Base-by-base conservation (phyloP, 2,797 vertebrate genomes). In the Tapera naevia region DNA sequence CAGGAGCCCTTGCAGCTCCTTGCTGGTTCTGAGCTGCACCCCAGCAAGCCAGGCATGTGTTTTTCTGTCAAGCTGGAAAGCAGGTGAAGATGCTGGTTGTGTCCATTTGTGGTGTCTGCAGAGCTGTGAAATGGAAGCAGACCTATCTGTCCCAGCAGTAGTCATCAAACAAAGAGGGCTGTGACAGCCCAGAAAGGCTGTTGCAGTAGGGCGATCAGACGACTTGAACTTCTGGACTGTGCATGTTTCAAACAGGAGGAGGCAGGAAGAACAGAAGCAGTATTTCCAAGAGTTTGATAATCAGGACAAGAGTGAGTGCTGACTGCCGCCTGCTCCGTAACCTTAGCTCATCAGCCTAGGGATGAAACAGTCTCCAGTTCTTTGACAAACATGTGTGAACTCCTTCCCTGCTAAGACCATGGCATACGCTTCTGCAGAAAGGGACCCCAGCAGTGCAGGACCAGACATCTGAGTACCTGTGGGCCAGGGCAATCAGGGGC, bases 381-480 rank as follows among this genome's bases (percentile, higher is more conserved):
- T 62, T 74, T 82, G 28, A 66, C 39, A 60, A 61, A 39, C 1
- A 1, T 28, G 14, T 9, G 0, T 62, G 51, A 74, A 61, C 10
- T 61, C 30, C 19, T 70, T 90, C 10, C 25, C 28, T 74, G 43
- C 61, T 30, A 43, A 66, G 27, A 74, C 7, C 33, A 73, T 48
- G 1, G 0, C 22, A 45, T 53, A 27, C 57, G 3, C 32, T 70
- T 66, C 43, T 43, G 62, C 33, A 66, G 28, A 32, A 62, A 39
- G 43, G 18, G 46, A 35, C 15, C 8, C 8, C 0, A 2, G 30
- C 51, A 17, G 3, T 43, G 19, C 2, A 5, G 32, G 32, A 57
- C 56, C 37, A 80, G 30, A n/a, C 28, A 22, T 12, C 23, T 56
- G 19, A 6, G 9, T 70, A 33, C 19, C 22, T 46, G 33, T 61